These are phyloP conservation scores for Coelogynopora nodosa DNA, from an alignment of 2,888 invertebrate species.

Conservation along the genomic window DNA sequence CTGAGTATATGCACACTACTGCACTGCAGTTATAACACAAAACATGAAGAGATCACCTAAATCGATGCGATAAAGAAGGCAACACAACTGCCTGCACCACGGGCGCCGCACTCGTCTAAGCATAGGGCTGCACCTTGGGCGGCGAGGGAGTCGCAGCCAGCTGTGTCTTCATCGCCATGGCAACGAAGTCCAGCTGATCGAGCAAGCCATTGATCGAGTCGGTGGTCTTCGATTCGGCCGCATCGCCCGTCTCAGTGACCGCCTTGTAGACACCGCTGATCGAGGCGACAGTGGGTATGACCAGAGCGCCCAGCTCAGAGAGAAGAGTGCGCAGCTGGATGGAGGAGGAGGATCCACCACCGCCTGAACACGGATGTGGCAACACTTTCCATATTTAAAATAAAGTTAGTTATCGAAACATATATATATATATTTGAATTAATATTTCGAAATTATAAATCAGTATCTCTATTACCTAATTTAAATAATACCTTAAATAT, in stretches of 20 bases:
- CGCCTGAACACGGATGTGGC: too few species aligned
- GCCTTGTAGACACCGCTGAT: background rate
- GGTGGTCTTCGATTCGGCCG: background rate
- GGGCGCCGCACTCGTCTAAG: background rate
- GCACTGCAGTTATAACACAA: too few species aligned
- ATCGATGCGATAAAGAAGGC: too few species aligned
- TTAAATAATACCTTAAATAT: too few species aligned
- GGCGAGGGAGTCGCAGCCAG: background rate
- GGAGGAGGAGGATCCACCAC: background rate
- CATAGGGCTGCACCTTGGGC: background rate
- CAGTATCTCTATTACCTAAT: too few species aligned
- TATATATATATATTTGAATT: too few species aligned
- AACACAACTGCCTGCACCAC: too few species aligned
- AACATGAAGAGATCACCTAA: too few species aligned
- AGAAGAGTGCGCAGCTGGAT: background rate
- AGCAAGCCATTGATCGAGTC: background rate
- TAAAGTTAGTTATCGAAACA: too few species aligned
- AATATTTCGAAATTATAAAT: too few species aligned
- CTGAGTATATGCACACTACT: too few species aligned
- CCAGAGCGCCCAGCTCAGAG: background rate
- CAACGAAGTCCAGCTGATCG: constrained; percentile 20
- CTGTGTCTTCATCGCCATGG: constrained; percentile 12
- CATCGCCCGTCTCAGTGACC: background rate
- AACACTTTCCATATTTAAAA: too few species aligned
- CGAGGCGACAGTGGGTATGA: background rate